Evolutionary conservation across 2,113 vertebrate genomes (phyloP), one percentile per base, ranked within the genome.

Genomic region (Nothobranchius furzeri): DNA sequence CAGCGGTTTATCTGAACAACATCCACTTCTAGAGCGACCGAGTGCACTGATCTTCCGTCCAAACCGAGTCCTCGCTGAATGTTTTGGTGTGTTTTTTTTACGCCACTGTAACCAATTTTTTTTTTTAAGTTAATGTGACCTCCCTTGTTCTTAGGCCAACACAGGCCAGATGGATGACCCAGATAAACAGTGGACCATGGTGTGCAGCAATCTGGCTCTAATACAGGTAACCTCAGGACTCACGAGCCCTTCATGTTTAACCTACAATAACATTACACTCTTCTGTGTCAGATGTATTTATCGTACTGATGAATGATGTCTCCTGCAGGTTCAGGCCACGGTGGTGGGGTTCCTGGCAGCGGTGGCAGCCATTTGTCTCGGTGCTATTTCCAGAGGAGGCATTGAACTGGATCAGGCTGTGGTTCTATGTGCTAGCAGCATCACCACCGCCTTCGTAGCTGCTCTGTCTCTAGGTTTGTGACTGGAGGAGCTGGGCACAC

Each of bases 261-360:
- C 2, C 30, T 30, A 30, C 30, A 30, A 30, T 30, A 30, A 30
- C 30, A 30, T 20, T 30, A 30, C 30, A 30, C 30, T 30, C 30
- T 30, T 3, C 30, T 30, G 37, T 1, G 37, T 40, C 6, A 40
- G 37, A 40, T 40, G 37, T 9, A 40, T 30, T 30, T 30, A 30
- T 20, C 20, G 20, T 20, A 49, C 8, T n/a, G 30, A 14, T 55
- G 53, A 49, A 49, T 46, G 3, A 1, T 25, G 43, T n/a, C 24
- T 61, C 37, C 6, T 69, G 20, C 91, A 99, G 97, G 93, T 96
- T 15, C 98, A 99, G 90, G 96, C 97, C 73, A 98, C 97, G 0
- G 94, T 98, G 56, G 94, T 99, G 64, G 98, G 98, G 14, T 94
- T 99, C 37, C 93, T 99, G 68, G 96, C 98, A 2, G 96, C 98